These are phyloP conservation scores for Smithornis capensis DNA, from an alignment of 2,113 vertebrate genomes.

Conservation along the genomic window DNA sequence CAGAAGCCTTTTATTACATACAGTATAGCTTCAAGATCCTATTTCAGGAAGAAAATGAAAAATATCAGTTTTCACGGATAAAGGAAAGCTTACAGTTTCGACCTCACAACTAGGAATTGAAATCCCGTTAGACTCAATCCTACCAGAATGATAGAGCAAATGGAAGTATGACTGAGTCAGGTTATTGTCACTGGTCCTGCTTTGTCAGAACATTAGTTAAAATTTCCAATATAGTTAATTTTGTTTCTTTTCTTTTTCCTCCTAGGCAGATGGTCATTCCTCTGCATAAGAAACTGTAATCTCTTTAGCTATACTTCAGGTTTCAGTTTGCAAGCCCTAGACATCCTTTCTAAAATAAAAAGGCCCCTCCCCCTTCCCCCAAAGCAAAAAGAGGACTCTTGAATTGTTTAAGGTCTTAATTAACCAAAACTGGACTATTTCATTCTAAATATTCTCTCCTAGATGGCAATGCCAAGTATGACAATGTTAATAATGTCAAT, in stretches of 20 bases:
- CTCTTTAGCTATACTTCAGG: background rate
- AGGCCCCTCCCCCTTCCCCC: fast-evolving
- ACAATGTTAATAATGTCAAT: no score
- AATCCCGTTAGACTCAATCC: background rate
- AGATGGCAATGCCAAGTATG: background rate
- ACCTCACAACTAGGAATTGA: background rate
- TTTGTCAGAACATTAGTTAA: background rate
- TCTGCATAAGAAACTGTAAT: background rate
- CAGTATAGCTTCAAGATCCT: background rate
- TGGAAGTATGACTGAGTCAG: background rate
- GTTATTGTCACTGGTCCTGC: background rate
- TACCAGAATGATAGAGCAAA: background rate
- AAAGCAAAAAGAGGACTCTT: fast-evolving
- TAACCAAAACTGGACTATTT: background rate
- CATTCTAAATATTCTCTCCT: background rate
- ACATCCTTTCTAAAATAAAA: background rate
- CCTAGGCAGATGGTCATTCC: background rate
- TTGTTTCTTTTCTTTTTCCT: fast-evolving
- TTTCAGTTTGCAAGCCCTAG: background rate
- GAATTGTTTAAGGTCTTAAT: background rate
- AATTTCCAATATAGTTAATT: background rate
- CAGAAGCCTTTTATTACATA: background rate
- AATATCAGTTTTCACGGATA: background rate
- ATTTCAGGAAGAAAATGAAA: slow-evolving; percentile 24
- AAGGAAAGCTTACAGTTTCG: background rate